Evolutionary conservation across 2,113 vertebrate genomes (phyloP), one percentile per base, ranked within the genome.

Genomic region (Struthidea cinerea): DNA sequence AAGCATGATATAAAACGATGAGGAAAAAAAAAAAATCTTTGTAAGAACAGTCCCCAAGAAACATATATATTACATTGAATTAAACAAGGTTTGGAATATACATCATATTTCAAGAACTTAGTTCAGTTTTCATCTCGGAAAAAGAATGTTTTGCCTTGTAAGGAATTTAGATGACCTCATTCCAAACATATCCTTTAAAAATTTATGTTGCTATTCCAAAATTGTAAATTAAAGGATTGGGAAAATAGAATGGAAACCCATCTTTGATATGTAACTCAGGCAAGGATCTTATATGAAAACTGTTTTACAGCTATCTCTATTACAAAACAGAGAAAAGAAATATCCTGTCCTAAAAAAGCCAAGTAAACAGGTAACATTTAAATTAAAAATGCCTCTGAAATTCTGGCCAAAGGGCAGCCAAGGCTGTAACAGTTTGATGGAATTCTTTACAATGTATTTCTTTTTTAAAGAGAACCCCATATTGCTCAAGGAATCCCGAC

Each of bases 381-480:
- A 89, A 94, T 96, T 95, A 93, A 94, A 88, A 90, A 70, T 88
- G 68, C 2, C 6, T 35, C 16, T 78, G 80, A 90, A 93, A 60
- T 77, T 77, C 73, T 89, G 96, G 93, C 93, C 94, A 87, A 94
- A 32, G 84, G 94, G 94, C 79, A 96, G 53, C 56, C 79, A 41
- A 74, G 92, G 93, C 88, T 80, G 65, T 87, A 92, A 84, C 20
- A 79, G 73, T 93, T 94, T 96, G 90, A 96, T 94, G 89, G 92
- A 96, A 96, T 95, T 80, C 79, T 96, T 97, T 96, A 97, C 71
- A 74, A n/a, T 87, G 82, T 96, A 95, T 96, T 97, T 83, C 83
- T 89, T 91, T 93, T 88, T 94, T 57, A 90, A 96, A 90, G 75
- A 96, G 94, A 92, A 69, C 7, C n/a, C 57, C 47, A 64, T 67